Evolutionary conservation across 2,797 vertebrate genomes (phyloP).

Genomic region (Clamator glandarius): DNA sequence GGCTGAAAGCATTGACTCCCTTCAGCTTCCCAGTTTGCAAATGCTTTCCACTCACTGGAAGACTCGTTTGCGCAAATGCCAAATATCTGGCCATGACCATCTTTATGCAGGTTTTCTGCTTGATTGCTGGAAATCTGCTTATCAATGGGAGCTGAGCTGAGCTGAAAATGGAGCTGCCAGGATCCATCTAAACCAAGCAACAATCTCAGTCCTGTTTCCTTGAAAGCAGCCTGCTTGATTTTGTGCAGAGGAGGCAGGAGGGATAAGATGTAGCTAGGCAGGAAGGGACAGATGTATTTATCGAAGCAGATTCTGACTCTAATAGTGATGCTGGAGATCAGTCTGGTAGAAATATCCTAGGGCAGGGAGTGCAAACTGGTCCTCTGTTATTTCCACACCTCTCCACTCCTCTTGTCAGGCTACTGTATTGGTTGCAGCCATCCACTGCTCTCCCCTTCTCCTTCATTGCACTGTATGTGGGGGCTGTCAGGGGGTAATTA

Average conservation of each 20-base stretch:
- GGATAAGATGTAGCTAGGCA: neutral
- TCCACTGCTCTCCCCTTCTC: neutral
- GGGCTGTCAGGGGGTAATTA: neutral
- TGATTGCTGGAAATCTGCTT: neutral
- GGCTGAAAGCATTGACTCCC: rapidly evolving
- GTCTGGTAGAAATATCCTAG: neutral
- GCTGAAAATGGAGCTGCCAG: neutral
- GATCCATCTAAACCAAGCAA: neutral
- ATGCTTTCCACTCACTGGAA: neutral
- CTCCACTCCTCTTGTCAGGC: neutral
- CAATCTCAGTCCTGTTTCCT: neutral
- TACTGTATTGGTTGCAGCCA: neutral
- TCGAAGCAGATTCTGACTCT: neutral
- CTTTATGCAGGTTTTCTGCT: neutral
- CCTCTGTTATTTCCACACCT: neutral
- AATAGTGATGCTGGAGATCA: neutral
- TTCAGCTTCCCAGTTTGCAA: neutral
- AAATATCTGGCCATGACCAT: neutral
- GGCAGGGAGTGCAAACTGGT: neutral
- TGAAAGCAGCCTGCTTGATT: neutral
- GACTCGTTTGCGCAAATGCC: neutral
- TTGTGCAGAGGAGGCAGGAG: neutral
- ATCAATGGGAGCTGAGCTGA: neutral
- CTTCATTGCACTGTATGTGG: neutral
- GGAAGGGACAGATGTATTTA: neutral